Evolutionary conservation across 1,140 invertebrate genomes (phyloP), one percentile per base, ranked within the genome.

Genomic region (Drosophila lacertosa): DNA sequence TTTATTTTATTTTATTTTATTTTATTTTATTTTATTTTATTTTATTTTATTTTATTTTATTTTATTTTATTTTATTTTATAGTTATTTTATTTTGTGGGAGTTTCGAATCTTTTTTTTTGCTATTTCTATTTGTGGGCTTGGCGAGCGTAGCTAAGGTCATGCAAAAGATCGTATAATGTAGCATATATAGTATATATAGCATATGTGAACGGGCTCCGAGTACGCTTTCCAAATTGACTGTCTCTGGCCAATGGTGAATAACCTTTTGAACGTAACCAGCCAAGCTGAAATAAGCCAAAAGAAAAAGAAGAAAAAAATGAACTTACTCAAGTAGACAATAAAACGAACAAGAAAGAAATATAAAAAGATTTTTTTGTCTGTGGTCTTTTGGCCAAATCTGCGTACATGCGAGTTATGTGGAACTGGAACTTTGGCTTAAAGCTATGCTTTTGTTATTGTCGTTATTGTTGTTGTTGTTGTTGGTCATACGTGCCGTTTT

Each of bases 351-450:
- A 33, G 6, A 18, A 10, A 22, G 15, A 3, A 10, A 37, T 26
- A 15, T 5, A 15, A 35, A 69, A 65, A 53, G 29, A 66, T 59
- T 53, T 66, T 18, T 54, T 54, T 54, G 18, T 42, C 9, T 60
- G 45, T 51, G 55, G 29, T 51, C 20, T 62, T 44, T 53, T 16
- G 48, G 15, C 6, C 47, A 45, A 70, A 70, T 70, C 67, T 64
- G 67, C 67, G 44, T 66, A 66, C 33, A 50, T 58, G 54, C 24
- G 44, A 59, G 45, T 60, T 60, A 67, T 60, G 37, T 71, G 68
- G 68, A 65, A 66, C 45, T 65, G 51, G 7, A 44, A 45, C 35
- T 70, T 16, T 9, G 29, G 11, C 55, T 58, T 57, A 57, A 33
- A 64, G 29, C 50, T 20, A 55, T 39, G 58, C 47, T 33, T 33